Evolutionary conservation across 1,140 invertebrate genomes (phyloP), one percentile per base, ranked within the genome.

Genomic region (Teleogryllus occipitalis): DNA sequence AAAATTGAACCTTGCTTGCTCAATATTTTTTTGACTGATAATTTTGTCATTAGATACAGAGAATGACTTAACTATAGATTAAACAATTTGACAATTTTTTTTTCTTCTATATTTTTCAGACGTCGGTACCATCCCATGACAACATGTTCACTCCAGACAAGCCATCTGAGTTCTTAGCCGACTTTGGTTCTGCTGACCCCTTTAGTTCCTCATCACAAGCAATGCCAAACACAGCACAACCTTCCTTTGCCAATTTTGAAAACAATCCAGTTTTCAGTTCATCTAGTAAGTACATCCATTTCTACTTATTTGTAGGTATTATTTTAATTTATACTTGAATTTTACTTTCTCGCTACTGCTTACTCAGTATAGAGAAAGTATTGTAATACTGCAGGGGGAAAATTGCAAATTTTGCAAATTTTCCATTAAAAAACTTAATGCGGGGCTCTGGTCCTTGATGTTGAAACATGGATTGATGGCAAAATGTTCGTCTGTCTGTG

Each of bases 221-320:
- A 10, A 15, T 48, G 27, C 54, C 80, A 15, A 46, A 18, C 73
- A 7, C 80, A 47, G 21, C 81, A 75, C 87, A 88, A 78, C 85
- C 85, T 27, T 88, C 90, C 72, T 93, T 93, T 85, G 92, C 92
- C 8, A 92, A 93, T 85, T 93, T 93, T 84, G 92, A 93, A 79
- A 91, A 92, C 86, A 92, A 92, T 83, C 90, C 91, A 79, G 89
- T 91, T 80, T 93, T 92, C 82, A 89, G 88, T 85, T 89, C 88
- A 80, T 83, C 87, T 74, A 87, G 87, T 89, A 85, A 89, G 89
- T 87, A 84, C 48, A 74, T 14, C 21, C 12, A n/a, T 8, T 54
- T 47, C 7, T 8, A 46, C 12, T 54, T 18, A 2, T n/a, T 49
- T 48, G 7, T 77, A 5, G n/a, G 6, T 18, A 76, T 3, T 47